Conservation (phyloP, 2,888 invertebrate species). For the Halictus ligatus region DNA sequence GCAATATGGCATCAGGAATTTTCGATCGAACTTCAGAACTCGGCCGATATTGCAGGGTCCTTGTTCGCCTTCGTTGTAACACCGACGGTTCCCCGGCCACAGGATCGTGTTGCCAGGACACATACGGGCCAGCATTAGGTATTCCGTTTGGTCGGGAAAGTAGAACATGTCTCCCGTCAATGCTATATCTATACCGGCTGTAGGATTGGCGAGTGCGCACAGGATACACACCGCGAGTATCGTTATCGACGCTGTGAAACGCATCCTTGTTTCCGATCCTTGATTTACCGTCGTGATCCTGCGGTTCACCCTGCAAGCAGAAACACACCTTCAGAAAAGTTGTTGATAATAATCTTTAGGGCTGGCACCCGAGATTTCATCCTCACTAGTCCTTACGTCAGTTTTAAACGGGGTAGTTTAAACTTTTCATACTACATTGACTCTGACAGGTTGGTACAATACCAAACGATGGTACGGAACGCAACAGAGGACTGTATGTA, state of each 20-base stretch:
- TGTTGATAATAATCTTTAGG: neutral
- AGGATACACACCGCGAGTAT: constrained; percentile 23
- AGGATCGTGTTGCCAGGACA: constrained; percentile 66
- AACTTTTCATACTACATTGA: neutral
- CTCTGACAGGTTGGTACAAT: neutral
- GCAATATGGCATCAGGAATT: constrained; percentile 64
- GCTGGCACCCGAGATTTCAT: no score
- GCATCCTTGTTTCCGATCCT: constrained; percentile 23
- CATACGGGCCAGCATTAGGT: constrained; percentile 57
- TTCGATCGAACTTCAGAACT: constrained; percentile 62
- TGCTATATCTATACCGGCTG: constrained; percentile 33
- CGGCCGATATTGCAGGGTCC: constrained; percentile 76
- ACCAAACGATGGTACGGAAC: neutral
- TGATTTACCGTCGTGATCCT: neutral
- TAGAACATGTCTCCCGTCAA: constrained; percentile 55
- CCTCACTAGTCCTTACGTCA: neutral
- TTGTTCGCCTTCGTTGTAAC: constrained; percentile 71
- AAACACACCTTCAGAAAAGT: neutral
- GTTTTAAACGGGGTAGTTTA: neutral
- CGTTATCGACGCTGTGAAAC: neutral
- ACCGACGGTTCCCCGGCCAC: constrained; percentile 70
- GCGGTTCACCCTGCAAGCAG: constrained; percentile 4
- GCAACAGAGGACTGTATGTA: neutral
- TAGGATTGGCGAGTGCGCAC: constrained; percentile 6
- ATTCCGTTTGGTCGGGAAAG: constrained; percentile 75